Evolutionary conservation across 2,797 vertebrate species (phyloP).

Genomic region (Phrynocephalus guinanensis): DNA sequence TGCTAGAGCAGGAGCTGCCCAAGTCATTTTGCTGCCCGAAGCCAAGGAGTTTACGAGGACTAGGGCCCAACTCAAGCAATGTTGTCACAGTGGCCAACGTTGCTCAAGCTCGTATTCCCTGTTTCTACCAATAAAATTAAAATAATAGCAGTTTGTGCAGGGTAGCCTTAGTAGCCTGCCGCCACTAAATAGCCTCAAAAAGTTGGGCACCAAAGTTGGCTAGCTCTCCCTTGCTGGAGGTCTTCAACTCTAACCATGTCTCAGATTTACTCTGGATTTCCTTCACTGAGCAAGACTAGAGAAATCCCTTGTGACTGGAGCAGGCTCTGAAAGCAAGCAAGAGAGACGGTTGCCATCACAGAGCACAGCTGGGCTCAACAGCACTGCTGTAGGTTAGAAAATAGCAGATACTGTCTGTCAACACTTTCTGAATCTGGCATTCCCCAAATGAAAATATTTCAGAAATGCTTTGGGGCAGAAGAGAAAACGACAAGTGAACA

Average conservation of each 20-base stretch:
- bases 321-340: not conserved
- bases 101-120: not conserved
- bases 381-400: not conserved
- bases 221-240: no score
- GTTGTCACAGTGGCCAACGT: not conserved
- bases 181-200: no score
- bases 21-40: not conserved
- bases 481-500: not conserved
- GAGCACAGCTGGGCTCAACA: not conserved
- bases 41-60: not conserved
- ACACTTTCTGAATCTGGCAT: not conserved
- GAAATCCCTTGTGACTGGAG: not conserved
- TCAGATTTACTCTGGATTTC: no score
- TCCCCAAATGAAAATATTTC: not conserved
- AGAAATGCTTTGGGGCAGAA: not conserved
- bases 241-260: no score
- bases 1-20: not conserved
- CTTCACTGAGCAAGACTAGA: no score
- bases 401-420: not conserved
- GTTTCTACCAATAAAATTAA: not conserved
- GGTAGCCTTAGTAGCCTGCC: no score
- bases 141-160: not conserved
- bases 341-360: not conserved
- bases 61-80: not conserved
- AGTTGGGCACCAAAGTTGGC: no score